Conservation (phyloP, 2,888 invertebrate genomes). For the Drosophila stalkeri region DNA sequence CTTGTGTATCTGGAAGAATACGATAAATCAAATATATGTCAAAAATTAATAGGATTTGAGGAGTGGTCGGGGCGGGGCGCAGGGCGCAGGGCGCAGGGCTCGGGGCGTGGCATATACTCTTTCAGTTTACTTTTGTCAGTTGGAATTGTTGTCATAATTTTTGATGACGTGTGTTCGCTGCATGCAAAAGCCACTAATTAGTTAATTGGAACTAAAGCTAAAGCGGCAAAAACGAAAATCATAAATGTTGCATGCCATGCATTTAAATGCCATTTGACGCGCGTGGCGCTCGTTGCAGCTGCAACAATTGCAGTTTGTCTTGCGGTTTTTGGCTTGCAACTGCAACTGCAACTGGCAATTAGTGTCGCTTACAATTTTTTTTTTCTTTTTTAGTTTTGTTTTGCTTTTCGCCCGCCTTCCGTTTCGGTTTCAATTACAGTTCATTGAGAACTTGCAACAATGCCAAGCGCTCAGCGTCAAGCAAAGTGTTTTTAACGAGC, state of each 20-base stretch:
- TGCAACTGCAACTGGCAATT: constrained; percentile 67
- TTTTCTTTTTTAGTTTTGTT: neutral
- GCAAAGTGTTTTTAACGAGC: constrained; percentile 80
- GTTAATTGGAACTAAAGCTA: constrained; percentile 30
- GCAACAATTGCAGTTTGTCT: constrained; percentile 18
- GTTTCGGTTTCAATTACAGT: constrained; percentile 80
- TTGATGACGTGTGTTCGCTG: constrained; percentile 38
- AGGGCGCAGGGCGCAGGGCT: constrained; percentile 25
- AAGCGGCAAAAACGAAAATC: constrained; percentile 53
- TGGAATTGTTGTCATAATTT: constrained; percentile 8
- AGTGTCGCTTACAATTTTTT: constrained; percentile 52
- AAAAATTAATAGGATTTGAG: constrained; percentile 73
- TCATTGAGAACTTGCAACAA: constrained; percentile 76
- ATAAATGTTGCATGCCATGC: constrained; percentile 78
- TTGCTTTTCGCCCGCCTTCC: constrained; percentile 29
- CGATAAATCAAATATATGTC: constrained; percentile 79
- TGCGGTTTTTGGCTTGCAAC: constrained; percentile 5
- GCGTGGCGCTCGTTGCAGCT: constrained; percentile 14
- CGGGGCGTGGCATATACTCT: constrained; percentile 4
- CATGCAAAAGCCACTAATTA: constrained; percentile 51
- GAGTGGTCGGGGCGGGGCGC: constrained; percentile 37
- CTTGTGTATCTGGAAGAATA: constrained; percentile 83
- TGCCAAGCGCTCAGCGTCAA: constrained; percentile 45
- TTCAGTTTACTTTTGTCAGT: constrained; percentile 22
- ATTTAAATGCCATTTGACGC: constrained; percentile 52